phyloP scores from a whole-genome alignment of 2,888 invertebrate species.

The Orchesellides sinensis region DNA sequence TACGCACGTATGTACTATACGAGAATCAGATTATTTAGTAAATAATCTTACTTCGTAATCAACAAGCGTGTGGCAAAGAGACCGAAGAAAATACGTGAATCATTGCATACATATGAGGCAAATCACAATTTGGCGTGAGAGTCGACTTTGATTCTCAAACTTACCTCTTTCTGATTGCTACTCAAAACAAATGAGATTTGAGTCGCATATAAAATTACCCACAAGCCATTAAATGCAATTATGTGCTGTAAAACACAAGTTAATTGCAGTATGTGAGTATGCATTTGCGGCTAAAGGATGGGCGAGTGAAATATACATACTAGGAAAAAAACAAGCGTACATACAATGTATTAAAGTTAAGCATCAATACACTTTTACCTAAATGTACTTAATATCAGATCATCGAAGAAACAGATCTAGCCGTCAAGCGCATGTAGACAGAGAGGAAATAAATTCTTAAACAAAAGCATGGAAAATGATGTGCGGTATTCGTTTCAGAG shows the following conservation, averaged over 20 bases:
- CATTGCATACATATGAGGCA: background rate
- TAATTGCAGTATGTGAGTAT: slow-evolving; percentile 61
- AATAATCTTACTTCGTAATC: too few relatives aligned
- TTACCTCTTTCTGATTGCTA: background rate
- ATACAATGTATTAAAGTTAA: too few relatives aligned
- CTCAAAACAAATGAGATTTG: slow-evolving; percentile 20
- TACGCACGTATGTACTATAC: too few relatives aligned
- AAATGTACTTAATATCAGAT: too few relatives aligned
- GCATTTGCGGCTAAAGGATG: slow-evolving; percentile 13
- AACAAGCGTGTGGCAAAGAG: too few relatives aligned
- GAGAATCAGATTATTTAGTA: too few relatives aligned
- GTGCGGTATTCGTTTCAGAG: slow-evolving; percentile 1
- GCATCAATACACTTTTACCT: too few relatives aligned
- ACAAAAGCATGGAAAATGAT: too few relatives aligned
- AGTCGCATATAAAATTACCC: slow-evolving; percentile 46
- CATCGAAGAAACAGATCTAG: too few relatives aligned
- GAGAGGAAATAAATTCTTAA: too few relatives aligned
- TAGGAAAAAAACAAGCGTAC: slow-evolving; percentile 3
- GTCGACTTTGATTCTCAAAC: background rate
- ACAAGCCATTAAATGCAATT: slow-evolving; percentile 73
- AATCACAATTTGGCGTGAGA: slow-evolving; percentile 49
- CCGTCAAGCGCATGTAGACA: too few relatives aligned
- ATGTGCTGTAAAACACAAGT: slow-evolving; percentile 70
- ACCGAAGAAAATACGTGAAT: background rate
- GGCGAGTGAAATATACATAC: background rate